A percentile compares a stretch with the other conserved stretches of the same genome.
Evolutionary conservation across 2,113 vertebrate genomes (phyloP).

Genomic region (Neoarius graeffei): DNA sequence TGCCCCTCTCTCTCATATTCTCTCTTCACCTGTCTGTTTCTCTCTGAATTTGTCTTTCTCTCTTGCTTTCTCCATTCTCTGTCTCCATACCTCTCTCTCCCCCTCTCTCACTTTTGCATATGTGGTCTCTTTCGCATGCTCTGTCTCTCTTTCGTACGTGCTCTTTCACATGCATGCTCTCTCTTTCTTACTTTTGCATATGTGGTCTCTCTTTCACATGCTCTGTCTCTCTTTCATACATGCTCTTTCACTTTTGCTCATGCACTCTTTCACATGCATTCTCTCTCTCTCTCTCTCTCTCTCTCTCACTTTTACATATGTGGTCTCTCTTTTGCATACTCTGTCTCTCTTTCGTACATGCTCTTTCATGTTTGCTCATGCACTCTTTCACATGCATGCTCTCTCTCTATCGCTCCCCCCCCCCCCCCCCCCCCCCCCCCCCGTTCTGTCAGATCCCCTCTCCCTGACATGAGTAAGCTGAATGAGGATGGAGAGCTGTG

Average conservation of each 20-base stretch:
- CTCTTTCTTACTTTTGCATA: neutral
- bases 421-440: conserved; percentile 32
- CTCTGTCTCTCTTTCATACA: too few relatives aligned
- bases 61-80: too few relatives aligned
- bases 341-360: neutral
- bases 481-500: conserved; percentile 99
- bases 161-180: neutral
- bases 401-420: neutral
- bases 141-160: neutral
- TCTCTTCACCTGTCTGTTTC: neutral
- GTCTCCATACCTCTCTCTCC: neutral
- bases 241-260: too few relatives aligned
- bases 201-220: too few relatives aligned
- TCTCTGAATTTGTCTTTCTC: neutral
- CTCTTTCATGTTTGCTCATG: too few relatives aligned
- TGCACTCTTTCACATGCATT: too few relatives aligned
- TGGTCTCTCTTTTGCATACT: neutral
- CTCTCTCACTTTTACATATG: too few relatives aligned
- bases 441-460: conserved; percentile 83
- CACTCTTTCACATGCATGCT: too few relatives aligned
- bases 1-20: neutral
- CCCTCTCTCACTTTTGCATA: neutral
- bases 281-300: neutral
- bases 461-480: conserved; percentile 90
- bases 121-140: neutral